Base-by-base conservation (phyloP, 2,797 vertebrate genomes). In the Ispidina picta region DNA sequence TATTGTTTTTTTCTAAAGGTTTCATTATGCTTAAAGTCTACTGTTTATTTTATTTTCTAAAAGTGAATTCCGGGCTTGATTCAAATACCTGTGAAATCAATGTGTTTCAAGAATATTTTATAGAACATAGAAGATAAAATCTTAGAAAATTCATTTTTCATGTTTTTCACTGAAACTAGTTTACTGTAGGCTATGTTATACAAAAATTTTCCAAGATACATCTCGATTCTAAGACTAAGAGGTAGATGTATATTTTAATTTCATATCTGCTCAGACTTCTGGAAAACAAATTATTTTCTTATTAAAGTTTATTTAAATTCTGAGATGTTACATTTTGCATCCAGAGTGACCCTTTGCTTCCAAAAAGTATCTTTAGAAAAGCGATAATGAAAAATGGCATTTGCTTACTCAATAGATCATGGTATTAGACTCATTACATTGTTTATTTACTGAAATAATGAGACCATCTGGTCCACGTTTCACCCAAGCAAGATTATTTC, bases 401-500 rank as follows among this genome's bases (percentile, higher is more conserved):
- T 92, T 92, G 77, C 85, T 93, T 93, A 68, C 64, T 87, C 74
- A 88, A 88, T 78, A 93, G 68, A 95, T 96, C 83, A 93, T 83
- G 71, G 73, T 89, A 92, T 92, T 92, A 90, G 86, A 83, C 59
- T 83, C 82, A 91, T 86, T 89, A 88, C 70, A 85, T 92, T 95
- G 95, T 91, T 95, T 95, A 86, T 95, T 94, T 93, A 90, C 82
- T 90, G 79, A 95, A 89, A 87, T 93, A 95, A 96, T 87, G 84
- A 91, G 65, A 89, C 90, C 88, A 95, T 92, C 93, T 94, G 84
- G 82, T 87, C 60, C 60, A 86, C 31, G 88, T 86, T 93, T 66
- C 86, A 91, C 76, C 56, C 63, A 78, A 76, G 68, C 49, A 70
- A 73, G 79, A 92, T 65, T 83, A 86, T 81, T 94, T 94, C 66